Base-by-base conservation (phyloP, 2,888 invertebrate species). In the Drosophila kanekoi region DNA sequence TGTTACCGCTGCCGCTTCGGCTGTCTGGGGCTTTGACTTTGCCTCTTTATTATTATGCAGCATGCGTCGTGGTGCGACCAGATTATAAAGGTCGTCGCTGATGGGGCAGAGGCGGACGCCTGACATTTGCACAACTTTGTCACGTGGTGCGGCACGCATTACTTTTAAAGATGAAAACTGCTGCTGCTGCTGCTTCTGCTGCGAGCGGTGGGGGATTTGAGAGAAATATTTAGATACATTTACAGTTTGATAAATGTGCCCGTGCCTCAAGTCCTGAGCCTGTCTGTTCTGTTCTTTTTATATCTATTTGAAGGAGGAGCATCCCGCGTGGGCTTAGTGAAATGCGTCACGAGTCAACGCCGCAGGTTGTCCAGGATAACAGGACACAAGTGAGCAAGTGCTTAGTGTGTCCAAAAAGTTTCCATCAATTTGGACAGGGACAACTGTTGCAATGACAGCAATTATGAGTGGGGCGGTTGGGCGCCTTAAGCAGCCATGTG, bases 381-480 rank as follows among this genome's bases (percentile, higher is more conserved):
- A 13, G 20, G 11, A 43, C 45, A 33, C 37, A 44, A 64, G 32
- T 41, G 47, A 51, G 57, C 40, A 43, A 69, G 82, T 60, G 44
- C 66, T 65, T 69, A 69, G 62, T 45, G 61, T 45, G 41, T 16
- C 35, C 49, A 59, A 35, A 72, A 77, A 72, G 64, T 66, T 73
- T 64, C 40, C 69, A 81, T 81, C 81, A 78, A 81, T 81, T 81
- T 53, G 47, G 43, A 16, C 16, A 11, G 43, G 51, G 53, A 69
- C 80, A 81, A 85, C 87, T 83, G 83, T 83, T 83, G 87, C 79
- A 77, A 87, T 70, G 87, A 71, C 74, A 74, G 78, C 87, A 87
- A 84, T 83, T 84, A 83, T 77, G 66, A 68, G 53, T 14, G 48
- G 67, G 37, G 60, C 38, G 38, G 41, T 16, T n/a, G 41, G 20